A percentile compares a stretch with the other conserved stretches of the same genome.
Evolutionary conservation across 2,113 vertebrate species (phyloP).

Genomic region (Pampusana beccarii): DNA sequence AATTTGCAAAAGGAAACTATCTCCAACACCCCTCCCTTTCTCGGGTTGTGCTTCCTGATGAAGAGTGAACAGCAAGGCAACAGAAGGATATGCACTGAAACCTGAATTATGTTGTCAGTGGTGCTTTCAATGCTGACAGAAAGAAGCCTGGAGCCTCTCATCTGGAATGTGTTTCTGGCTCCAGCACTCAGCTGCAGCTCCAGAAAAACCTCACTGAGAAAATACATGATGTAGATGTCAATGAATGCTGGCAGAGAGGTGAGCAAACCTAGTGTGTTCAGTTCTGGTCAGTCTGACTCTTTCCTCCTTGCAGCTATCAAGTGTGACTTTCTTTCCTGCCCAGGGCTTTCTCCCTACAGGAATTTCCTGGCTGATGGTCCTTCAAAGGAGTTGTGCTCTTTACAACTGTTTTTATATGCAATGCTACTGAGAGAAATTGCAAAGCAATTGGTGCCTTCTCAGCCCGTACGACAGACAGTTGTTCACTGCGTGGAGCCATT

Average conservation of each 20-base stretch:
- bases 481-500: background rate
- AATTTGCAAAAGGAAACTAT: background rate
- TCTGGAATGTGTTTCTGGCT: background rate
- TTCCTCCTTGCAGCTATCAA: rapidly evolving
- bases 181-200: background rate
- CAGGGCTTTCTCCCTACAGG: background rate
- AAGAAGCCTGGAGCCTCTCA: background rate
- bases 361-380: background rate
- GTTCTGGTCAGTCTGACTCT: background rate
- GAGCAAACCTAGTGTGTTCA: background rate
- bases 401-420: background rate
- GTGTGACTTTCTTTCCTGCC: background rate
- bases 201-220: background rate
- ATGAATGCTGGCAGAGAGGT: background rate
- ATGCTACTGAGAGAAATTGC: background rate
- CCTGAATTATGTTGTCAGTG: background rate
- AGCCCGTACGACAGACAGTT: background rate
- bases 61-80: background rate
- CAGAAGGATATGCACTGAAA: background rate
- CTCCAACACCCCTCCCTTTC: background rate
- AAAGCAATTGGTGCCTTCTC: background rate
- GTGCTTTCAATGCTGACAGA: background rate
- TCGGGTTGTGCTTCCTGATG: background rate
- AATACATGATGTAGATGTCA: background rate
- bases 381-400: background rate